These are phyloP conservation scores for Metopia argyrocephala DNA, from an alignment of 2,888 invertebrate genomes.

Conservation along the genomic window DNA sequence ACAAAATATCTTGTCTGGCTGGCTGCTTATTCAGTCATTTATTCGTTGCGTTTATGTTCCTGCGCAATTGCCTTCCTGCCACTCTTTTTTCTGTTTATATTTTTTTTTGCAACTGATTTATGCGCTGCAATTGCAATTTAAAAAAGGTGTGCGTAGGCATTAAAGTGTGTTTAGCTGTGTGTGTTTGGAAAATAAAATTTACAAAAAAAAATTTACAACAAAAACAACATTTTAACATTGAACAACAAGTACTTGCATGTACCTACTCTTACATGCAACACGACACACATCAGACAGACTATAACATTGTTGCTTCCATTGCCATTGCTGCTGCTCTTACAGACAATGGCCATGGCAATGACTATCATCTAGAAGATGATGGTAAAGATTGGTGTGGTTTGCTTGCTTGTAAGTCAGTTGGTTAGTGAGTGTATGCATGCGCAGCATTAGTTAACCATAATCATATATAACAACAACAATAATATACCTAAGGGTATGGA, in stretches of 20 bases:
- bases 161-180: conserved; percentile 22
- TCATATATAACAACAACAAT: conserved; percentile 33
- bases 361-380: conserved; percentile 16
- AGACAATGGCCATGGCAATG: not conserved
- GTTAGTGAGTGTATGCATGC: conserved; percentile 3
- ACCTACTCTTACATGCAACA: conserved; percentile 41
- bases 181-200: not conserved
- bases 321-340: not conserved
- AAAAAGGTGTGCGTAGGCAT: conserved; percentile 61
- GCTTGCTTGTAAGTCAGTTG: not conserved
- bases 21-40: conserved; percentile 18
- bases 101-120: conserved; percentile 45
- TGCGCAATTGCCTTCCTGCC: conserved; percentile 4
- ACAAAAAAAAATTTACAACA: conserved; percentile 20
- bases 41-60: conserved; percentile 27
- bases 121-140: conserved; percentile 52
- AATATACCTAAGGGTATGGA: conserved; percentile 56
- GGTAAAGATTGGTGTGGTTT: conserved; percentile 42
- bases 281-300: conserved; percentile 47
- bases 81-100: not conserved
- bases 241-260: conserved; percentile 43
- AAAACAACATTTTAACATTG: conserved; percentile 37
- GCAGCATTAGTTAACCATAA: conserved; percentile 54
- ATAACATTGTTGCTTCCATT: conserved; percentile 10
- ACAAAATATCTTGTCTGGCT: conserved; percentile 16